Percentiles rank a stretch among this genome's conserved stretches.
phyloP scores from a whole-genome alignment of 2,113 vertebrate genomes.

The Marcusenius ussheri region DNA sequence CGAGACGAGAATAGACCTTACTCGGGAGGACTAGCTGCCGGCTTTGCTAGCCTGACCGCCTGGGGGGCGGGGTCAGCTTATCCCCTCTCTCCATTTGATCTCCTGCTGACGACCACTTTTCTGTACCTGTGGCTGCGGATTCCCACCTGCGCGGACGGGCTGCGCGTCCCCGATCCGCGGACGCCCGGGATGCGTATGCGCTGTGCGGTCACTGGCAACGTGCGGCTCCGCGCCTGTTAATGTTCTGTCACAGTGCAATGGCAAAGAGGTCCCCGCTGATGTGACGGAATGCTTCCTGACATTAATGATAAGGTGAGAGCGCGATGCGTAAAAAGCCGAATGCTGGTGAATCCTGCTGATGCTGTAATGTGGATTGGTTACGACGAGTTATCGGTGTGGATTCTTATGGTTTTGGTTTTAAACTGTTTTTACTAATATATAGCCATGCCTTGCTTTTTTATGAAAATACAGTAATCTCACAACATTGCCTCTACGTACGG shows the following conservation, averaged over 20 bases:
- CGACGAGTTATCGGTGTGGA: not conserved
- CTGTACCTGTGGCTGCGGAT: not conserved
- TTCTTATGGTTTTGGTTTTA: not conserved
- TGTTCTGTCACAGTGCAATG: not conserved
- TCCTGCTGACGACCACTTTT: not conserved
- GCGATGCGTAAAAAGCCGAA: not conserved
- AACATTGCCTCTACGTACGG: not conserved
- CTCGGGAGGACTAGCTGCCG: not conserved
- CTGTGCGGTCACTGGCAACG: not conserved
- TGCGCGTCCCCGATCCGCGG: not conserved
- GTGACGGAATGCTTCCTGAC: slow-evolving; percentile 20
- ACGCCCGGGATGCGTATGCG: not conserved
- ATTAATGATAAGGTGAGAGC: slow-evolving; percentile 11
- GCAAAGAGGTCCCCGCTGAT: not conserved
- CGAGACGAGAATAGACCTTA: not conserved
- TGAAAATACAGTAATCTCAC: not conserved
- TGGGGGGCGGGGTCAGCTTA: not conserved
- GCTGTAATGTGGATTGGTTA: not conserved
- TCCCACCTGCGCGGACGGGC: not conserved
- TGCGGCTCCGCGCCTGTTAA: no score
- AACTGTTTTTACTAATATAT: not conserved
- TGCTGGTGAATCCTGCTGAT: not conserved
- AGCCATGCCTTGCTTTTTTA: not conserved
- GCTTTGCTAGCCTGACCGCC: not conserved
- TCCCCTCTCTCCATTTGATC: not conserved